phyloP scores from a whole-genome alignment of 2,113 vertebrate genomes.

The Syngnathus typhle region DNA sequence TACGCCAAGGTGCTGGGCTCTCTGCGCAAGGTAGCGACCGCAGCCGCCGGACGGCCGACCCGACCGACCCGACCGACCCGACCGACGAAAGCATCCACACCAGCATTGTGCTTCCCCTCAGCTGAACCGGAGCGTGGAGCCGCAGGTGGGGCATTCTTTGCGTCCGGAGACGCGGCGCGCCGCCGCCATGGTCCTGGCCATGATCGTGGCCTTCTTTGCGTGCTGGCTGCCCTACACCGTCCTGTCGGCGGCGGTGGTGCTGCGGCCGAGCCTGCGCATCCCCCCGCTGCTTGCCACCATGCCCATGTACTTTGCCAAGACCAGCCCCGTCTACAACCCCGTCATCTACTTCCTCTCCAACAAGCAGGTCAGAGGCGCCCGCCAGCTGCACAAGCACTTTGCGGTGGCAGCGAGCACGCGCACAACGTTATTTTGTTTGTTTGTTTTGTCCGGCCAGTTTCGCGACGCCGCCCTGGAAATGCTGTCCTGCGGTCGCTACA shows the following conservation, averaged over 20 bases:
- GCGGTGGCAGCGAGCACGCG: no score
- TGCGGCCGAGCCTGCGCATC: slow-evolving; percentile 63
- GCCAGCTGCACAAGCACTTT: no score
- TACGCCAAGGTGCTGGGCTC: slow-evolving; percentile 55
- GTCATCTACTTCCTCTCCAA: slow-evolving; percentile 73
- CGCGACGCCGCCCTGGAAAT: slow-evolving; percentile 58
- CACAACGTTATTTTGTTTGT: not conserved
- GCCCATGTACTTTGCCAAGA: slow-evolving; percentile 75
- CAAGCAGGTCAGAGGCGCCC: slow-evolving; percentile 56
- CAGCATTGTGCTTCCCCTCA: slow-evolving; percentile 23
- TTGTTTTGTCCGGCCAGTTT: slow-evolving; percentile 39
- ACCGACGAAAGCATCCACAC: no score
- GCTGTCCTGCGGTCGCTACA: slow-evolving; percentile 57
- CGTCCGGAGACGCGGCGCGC: slow-evolving; percentile 61
- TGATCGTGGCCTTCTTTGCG: slow-evolving; percentile 64
- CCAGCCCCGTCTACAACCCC: slow-evolving; percentile 71
- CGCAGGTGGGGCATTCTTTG: slow-evolving; percentile 61
- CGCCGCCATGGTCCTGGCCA: slow-evolving; percentile 65
- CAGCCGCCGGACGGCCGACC: no score
- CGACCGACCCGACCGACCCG: no score
- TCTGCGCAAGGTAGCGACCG: slow-evolving; percentile 50
- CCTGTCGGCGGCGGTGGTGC: slow-evolving; percentile 64
- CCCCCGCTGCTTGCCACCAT: slow-evolving; percentile 69
- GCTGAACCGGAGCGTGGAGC: slow-evolving; percentile 71
- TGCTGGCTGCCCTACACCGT: slow-evolving; percentile 73